Conservation (phyloP, 1,140 invertebrate genomes). For the Drosophila ohnishii region DNA sequence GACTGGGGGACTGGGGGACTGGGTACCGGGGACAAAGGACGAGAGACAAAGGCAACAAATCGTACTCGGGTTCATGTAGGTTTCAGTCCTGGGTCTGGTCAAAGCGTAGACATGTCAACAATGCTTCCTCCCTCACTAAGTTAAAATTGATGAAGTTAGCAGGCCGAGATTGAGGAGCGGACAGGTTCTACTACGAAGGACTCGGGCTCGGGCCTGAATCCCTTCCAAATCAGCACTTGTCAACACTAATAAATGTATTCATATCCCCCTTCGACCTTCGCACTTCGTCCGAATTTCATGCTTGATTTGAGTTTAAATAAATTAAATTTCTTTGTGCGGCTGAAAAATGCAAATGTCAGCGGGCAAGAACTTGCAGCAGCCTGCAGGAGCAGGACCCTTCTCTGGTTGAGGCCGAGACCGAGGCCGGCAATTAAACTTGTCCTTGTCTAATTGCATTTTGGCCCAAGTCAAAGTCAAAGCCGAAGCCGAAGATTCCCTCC, state of each 20-base stretch:
- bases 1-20: neutral
- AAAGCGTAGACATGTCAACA: constrained; percentile 34
- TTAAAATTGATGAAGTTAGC: constrained; percentile 68
- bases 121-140: constrained; percentile 27
- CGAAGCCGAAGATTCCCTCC: constrained; percentile 26
- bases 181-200: neutral
- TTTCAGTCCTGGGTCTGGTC: constrained; percentile 20
- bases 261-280: neutral
- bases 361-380: constrained; percentile 50
- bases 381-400: constrained; percentile 27
- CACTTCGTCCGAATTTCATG: constrained; percentile 35
- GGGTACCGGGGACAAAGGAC: constrained; percentile 6
- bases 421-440: constrained; percentile 81
- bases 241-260: constrained; percentile 49
- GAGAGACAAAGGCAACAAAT: constrained; percentile 69
- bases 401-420: constrained; percentile 16
- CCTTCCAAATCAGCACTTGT: constrained; percentile 44
- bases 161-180: constrained; percentile 1
- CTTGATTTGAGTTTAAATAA: constrained; percentile 74
- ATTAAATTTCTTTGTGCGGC: constrained; percentile 50
- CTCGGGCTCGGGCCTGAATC: neutral
- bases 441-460: constrained; percentile 81
- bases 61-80: constrained; percentile 14
- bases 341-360: constrained; percentile 64
- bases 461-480: constrained; percentile 23